phyloP scores from a whole-genome alignment of 2,888 invertebrate species.

The Muschampia plurimacula region DNA sequence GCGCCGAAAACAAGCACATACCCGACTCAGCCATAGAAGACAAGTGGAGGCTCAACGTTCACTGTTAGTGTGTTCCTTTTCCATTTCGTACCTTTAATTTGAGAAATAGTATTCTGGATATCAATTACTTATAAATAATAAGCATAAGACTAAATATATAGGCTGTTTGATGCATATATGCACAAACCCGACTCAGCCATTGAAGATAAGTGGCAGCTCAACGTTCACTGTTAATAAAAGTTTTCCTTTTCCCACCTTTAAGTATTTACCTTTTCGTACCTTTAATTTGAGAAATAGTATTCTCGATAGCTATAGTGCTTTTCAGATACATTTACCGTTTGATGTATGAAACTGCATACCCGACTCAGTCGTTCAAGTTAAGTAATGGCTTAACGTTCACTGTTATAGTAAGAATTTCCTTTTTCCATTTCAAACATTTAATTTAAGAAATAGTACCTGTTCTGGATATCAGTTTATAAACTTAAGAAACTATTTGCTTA shows the following conservation, averaged over 20 bases:
- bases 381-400: slow-evolving; percentile 50
- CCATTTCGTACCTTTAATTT: background rate
- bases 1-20: slow-evolving; percentile 94
- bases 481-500: too few species aligned
- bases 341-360: slow-evolving; percentile 48
- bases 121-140: too few species aligned
- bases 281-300: too few species aligned
- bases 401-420: background rate
- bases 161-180: too few species aligned
- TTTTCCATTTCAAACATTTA: background rate
- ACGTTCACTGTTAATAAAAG: background rate
- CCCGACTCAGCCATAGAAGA: slow-evolving; percentile 93
- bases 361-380: slow-evolving; percentile 93
- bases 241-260: background rate
- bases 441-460: too few species aligned
- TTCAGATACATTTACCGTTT: too few species aligned
- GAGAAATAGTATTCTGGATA: too few species aligned
- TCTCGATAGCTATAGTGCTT: too few species aligned
- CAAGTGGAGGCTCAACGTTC: slow-evolving; percentile 94
- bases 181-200: slow-evolving; percentile 88
- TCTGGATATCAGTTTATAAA: too few species aligned
- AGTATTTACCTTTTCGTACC: background rate
- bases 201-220: slow-evolving; percentile 87
- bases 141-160: too few species aligned
- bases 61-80: slow-evolving; percentile 88